phyloP scores from a whole-genome alignment of 2,888 invertebrate genomes.

The Seladonia tumulorum region DNA sequence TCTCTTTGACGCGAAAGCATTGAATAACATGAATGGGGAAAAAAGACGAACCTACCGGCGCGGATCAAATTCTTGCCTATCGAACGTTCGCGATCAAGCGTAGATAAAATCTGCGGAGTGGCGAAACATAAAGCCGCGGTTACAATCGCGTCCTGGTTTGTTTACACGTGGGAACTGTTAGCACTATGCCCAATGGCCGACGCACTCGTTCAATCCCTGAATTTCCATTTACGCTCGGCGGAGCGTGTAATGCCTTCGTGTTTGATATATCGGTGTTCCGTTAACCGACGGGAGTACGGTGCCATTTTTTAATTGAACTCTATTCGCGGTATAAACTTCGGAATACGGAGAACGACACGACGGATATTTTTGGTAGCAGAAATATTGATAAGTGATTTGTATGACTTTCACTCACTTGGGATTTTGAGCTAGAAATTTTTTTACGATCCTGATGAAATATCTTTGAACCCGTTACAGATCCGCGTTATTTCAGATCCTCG shows the following conservation, averaged over 20 bases:
- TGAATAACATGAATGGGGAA: background rate
- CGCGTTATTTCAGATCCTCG: too few species aligned
- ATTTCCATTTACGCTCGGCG: conserved; percentile 54
- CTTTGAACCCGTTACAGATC: too few species aligned
- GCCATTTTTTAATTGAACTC: background rate
- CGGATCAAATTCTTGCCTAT: conserved; percentile 40
- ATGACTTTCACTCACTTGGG: background rate
- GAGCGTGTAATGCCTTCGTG: conserved; percentile 45
- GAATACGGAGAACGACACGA: too few species aligned
- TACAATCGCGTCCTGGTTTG: conserved; percentile 53
- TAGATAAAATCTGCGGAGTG: conserved; percentile 43
- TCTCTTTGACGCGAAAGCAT: background rate
- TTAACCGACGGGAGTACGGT: conserved; percentile 14
- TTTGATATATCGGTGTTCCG: conserved; percentile 38
- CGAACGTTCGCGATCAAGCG: conserved; percentile 15
- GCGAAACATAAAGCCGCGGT: conserved; percentile 46
- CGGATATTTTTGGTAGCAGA: background rate
- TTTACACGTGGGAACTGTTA: conserved; percentile 56
- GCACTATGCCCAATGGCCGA: conserved; percentile 30
- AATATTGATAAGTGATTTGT: background rate
- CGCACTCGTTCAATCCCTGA: conserved; percentile 15
- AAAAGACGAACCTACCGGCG: background rate
- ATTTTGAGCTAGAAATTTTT: background rate
- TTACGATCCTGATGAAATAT: background rate
- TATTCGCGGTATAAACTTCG: background rate